phyloP scores from a whole-genome alignment of 2,888 invertebrate species.

The Vanessa cardui region DNA sequence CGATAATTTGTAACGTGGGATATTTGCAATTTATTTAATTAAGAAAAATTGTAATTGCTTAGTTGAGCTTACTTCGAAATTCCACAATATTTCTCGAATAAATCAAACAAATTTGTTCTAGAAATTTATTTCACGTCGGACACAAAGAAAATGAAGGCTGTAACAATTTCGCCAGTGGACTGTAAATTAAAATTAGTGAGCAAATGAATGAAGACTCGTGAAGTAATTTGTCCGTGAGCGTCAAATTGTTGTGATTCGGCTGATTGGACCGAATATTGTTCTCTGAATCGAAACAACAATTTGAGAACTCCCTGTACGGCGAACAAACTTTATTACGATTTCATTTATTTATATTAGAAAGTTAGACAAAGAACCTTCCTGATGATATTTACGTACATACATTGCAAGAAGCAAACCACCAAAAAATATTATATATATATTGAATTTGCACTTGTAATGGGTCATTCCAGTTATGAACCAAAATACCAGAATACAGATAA shows the following conservation, averaged over 20 bases:
- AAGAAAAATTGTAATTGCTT: constrained; percentile 6
- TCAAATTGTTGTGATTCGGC: constrained; percentile 23
- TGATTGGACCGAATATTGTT: constrained; percentile 23
- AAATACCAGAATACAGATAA: too few species aligned
- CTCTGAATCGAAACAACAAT: constrained; percentile 19
- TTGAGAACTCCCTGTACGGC: constrained; percentile 16
- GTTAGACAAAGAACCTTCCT: neutral
- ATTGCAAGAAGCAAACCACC: too few species aligned
- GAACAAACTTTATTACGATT: neutral
- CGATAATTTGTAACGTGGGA: neutral
- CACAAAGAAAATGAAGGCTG: constrained; percentile 16
- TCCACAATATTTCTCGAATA: constrained; percentile 12
- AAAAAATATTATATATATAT: too few species aligned
- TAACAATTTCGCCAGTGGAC: constrained; percentile 20
- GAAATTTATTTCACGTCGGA: neutral
- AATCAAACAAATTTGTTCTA: constrained; percentile 7
- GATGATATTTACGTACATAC: too few species aligned
- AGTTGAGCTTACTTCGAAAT: constrained; percentile 1
- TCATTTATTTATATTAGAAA: neutral
- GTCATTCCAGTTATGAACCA: too few species aligned
- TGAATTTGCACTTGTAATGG: too few species aligned
- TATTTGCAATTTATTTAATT: constrained; percentile 6
- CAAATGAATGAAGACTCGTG: constrained; percentile 21
- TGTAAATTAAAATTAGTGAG: constrained; percentile 25
- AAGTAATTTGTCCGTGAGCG: constrained; percentile 26